Evolutionary conservation across 1,140 invertebrate genomes (phyloP).

Genomic region (Drosophila serrata): DNA sequence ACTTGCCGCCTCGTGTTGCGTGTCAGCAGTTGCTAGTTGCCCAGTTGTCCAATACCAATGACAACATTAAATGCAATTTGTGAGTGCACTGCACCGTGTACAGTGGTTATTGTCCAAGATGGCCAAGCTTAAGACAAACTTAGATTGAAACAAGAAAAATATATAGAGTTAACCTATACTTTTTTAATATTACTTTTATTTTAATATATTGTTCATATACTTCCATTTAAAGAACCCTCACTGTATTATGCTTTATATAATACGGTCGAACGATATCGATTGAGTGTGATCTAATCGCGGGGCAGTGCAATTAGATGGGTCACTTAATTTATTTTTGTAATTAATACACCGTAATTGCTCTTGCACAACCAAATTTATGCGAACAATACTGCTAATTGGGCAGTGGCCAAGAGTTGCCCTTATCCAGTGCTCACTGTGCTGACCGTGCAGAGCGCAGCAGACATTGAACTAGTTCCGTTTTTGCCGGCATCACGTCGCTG

Average conservation of each 20-base stretch:
- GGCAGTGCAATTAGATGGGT: conserved; percentile 17
- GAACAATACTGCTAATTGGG: not conserved
- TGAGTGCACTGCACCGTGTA: conserved; percentile 31
- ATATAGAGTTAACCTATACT: not conserved
- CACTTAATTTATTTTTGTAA: conserved; percentile 24
- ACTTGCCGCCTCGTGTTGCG: conserved; percentile 30
- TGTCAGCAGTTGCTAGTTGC: conserved; percentile 21
- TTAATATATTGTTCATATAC: no score
- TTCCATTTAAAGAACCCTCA: not conserved
- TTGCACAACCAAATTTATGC: conserved; percentile 10
- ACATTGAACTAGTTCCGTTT: conserved; percentile 75
- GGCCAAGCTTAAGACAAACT: no score
- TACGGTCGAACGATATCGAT: not conserved
- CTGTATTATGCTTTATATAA: not conserved
- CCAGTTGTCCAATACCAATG: conserved; percentile 48
- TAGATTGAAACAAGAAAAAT: not conserved
- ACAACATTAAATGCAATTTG: conserved; percentile 55
- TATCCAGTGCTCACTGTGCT: conserved; percentile 31
- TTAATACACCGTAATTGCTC: conserved; percentile 4
- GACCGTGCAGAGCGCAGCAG: conserved; percentile 40
- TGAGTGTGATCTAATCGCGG: conserved; percentile 10
- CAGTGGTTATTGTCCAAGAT: conserved; percentile 28
- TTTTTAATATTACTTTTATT: no score
- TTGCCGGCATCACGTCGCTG: conserved; percentile 19
- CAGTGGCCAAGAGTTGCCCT: not conserved